Evolutionary conservation across 2,113 vertebrate genomes (phyloP).

Genomic region (Alethe castanea): DNA sequence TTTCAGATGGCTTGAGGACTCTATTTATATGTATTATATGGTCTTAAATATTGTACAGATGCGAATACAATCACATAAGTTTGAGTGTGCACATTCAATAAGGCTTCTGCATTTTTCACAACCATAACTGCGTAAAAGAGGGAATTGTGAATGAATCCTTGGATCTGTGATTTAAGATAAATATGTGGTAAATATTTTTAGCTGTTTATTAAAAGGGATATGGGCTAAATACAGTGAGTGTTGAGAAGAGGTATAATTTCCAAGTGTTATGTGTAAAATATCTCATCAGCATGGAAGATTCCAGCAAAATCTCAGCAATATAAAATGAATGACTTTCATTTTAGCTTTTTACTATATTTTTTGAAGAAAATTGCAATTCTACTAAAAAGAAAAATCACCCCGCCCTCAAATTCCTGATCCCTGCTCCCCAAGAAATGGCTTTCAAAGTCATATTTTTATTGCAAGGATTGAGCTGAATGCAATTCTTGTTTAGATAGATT

Average conservation of each 20-base stretch:
- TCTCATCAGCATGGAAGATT: neutral
- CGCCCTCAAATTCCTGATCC: neutral
- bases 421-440: neutral
- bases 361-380: neutral
- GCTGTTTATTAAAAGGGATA: neutral
- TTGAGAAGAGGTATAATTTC: conserved; percentile 37
- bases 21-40: conserved; percentile 62
- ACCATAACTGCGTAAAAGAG: conserved; percentile 30
- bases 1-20: conserved; percentile 49
- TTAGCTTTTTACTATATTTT: neutral
- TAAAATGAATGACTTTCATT: neutral
- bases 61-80: conserved; percentile 15
- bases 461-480: neutral
- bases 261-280: conserved; percentile 29
- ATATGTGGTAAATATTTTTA: conserved; percentile 62
- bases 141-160: conserved; percentile 14
- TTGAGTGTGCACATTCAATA: conserved; percentile 16
- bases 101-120: conserved; percentile 19
- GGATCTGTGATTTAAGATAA: conserved; percentile 45
- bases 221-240: neutral
- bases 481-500: neutral
- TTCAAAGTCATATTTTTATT: neutral
- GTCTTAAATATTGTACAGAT: conserved; percentile 68
- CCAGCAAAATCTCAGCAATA: neutral
- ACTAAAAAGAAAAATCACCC: neutral